These are phyloP conservation scores for Nipponia nippon DNA, from an alignment of 2,113 vertebrate species.

Conservation along the genomic window DNA sequence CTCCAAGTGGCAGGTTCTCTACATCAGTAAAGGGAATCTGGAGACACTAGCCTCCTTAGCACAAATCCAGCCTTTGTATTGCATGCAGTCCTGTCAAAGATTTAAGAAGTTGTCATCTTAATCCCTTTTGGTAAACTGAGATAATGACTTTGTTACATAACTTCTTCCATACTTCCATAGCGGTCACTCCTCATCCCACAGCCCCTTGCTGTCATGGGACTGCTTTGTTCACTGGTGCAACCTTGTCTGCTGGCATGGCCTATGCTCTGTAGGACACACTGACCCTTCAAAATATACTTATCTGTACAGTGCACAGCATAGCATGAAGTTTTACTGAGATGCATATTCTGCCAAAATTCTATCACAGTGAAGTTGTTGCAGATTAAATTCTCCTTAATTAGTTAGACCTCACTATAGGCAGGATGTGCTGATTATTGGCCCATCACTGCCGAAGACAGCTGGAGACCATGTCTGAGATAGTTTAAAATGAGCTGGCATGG, in stretches of 20 bases:
- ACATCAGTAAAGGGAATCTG: neutral
- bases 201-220: no score
- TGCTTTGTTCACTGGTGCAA: neutral
- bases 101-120: neutral
- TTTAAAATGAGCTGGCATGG: neutral
- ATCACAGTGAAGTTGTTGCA: neutral
- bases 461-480: neutral
- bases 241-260: neutral
- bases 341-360: neutral
- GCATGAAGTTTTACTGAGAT: neutral
- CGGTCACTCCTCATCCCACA: neutral
- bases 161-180: neutral
- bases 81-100: neutral
- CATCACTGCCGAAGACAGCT: neutral
- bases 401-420: neutral
- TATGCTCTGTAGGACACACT: neutral
- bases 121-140: neutral
- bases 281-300: neutral
- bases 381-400: neutral
- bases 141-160: neutral
- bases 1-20: neutral
- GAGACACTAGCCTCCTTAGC: neutral
- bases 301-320: neutral
- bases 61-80: neutral
- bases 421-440: neutral